These are phyloP conservation scores for Datnioides undecimradiatus DNA, from an alignment of 2,113 vertebrate genomes.

Conservation along the genomic window DNA sequence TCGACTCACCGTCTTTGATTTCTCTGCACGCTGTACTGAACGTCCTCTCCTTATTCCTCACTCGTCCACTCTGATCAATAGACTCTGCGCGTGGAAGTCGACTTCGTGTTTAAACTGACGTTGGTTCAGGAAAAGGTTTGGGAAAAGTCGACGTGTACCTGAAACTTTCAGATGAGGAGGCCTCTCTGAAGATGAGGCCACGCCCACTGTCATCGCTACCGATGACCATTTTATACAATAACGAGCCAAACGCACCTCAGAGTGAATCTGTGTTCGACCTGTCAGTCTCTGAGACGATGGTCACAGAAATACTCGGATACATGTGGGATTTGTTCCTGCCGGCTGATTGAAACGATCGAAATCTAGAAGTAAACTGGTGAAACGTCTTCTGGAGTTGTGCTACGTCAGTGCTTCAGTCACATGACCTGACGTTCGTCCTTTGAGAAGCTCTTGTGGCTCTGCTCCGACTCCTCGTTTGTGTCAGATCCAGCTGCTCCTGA, in stretches of 20 bases:
- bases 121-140: neutral
- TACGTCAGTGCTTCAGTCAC: neutral
- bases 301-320: neutral
- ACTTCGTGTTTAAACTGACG: neutral
- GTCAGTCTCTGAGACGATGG: too few species aligned
- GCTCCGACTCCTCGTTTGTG: neutral
- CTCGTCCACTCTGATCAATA: constrained; percentile 4
- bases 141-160: neutral
- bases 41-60: neutral
- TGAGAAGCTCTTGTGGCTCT: neutral
- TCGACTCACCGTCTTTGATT: constrained; percentile 13
- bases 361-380: neutral
- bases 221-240: neutral
- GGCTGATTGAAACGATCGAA: neutral
- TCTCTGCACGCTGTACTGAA: neutral
- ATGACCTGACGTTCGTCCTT: neutral
- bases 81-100: neutral
- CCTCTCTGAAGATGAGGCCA: neutral
- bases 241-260: neutral
- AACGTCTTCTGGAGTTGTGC: neutral
- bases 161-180: neutral
- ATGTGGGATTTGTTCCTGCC: neutral
- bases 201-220: too few species aligned
- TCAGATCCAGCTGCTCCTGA: neutral
- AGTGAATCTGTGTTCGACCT: neutral